Conservation (phyloP, 2,113 vertebrate species). For the Ariopsis seemanni region DNA sequence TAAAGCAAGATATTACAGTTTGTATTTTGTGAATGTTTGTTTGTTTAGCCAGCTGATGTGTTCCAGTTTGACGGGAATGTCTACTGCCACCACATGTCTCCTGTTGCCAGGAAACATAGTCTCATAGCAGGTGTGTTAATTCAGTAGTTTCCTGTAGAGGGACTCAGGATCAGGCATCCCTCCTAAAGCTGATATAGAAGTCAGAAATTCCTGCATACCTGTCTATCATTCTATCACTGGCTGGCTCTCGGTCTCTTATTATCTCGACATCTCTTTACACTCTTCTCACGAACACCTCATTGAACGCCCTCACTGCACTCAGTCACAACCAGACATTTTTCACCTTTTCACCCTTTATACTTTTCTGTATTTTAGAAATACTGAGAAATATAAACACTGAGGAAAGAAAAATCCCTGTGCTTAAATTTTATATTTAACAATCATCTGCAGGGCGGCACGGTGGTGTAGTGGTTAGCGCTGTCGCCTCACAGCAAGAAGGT, state of each 20-base stretch:
- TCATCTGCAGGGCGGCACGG: no score
- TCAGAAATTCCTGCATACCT: neutral
- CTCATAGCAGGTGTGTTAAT: constrained; percentile 87
- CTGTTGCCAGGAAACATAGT: constrained; percentile 88
- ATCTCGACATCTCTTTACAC: neutral
- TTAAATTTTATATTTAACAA: neutral
- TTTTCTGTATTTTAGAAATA: neutral
- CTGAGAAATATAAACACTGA: neutral
- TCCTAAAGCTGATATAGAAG: neutral
- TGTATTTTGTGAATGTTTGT: constrained; percentile 40
- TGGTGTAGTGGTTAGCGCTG: no score
- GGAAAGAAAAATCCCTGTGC: neutral
- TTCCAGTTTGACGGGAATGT: constrained; percentile 91
- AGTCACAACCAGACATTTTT: neutral
- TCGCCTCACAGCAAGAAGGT: no score
- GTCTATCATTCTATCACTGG: neutral
- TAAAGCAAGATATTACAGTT: neutral
- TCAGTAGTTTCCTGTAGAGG: neutral
- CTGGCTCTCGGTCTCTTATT: neutral
- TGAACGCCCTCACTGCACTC: neutral
- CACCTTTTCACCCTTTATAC: neutral
- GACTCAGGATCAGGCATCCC: no score
- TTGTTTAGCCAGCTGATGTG: constrained; percentile 81
- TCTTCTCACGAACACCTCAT: neutral
- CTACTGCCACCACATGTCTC: constrained; percentile 95